Evolutionary conservation across 2,888 invertebrate species (phyloP), one percentile per base, ranked within the genome.

Genomic region (Sicus ferrugineus): DNA sequence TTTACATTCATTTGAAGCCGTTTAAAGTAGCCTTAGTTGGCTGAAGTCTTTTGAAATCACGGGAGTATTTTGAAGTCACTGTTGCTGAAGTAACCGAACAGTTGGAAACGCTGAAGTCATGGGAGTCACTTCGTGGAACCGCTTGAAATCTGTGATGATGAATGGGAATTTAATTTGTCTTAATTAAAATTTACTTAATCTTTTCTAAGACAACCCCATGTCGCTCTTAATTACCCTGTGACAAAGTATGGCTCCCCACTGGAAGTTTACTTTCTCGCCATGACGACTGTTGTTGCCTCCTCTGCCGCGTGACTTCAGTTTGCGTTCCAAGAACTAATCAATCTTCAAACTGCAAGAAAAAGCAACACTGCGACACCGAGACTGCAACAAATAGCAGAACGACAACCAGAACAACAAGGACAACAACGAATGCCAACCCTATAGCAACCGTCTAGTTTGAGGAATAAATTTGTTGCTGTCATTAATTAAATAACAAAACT

Each of bases 401-500:
- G 4, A 42, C 62, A 26, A 62, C 34, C 54, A 42, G 2, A 58
- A 16, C 52, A 38, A 42, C 50, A 34, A 23, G 30, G 3, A 38
- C 61, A 48, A 50, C 63, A 63, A 16, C 46, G 14, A 63, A 19
- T 7, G 16, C 2, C 23, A 66, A 56, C 23, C 16, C 46, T 30
- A 42, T 9, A 28, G 61, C 42, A 61, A 48, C 56, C 62, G 62
- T 67, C 66, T 69, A 68, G 70, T 73, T 73, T 70, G 71, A 69
- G 75, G 74, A 70, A 69, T 68, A 70, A 76, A 78, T 78, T 78
- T 77, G 75, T 76, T 76, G 75, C 73, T 75, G 77, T 79, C 80
- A 80, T 79, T 80, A 79, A 79, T 79, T 79, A 79, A 80, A 78
- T 79, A 77, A 65, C 61, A 67, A 79, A 79, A 79, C 75, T 77